Conservation (phyloP, 2,888 invertebrate species). For the Chrysolina haemoptera region DNA sequence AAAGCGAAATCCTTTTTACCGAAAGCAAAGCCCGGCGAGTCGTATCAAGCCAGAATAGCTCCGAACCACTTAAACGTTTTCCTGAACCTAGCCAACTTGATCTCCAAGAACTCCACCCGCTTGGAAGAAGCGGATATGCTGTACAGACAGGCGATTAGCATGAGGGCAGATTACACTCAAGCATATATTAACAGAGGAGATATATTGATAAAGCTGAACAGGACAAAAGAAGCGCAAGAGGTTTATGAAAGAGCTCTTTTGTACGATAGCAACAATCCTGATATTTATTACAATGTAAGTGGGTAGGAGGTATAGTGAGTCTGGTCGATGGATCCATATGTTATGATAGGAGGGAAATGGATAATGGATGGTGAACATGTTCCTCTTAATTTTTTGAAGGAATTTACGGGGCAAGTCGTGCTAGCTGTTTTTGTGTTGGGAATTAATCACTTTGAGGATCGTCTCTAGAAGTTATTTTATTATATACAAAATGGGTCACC, state of each 20-base stretch:
- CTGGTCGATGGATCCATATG: not conserved
- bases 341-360: not conserved
- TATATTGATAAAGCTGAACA: conserved; percentile 93
- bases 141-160: conserved; percentile 95
- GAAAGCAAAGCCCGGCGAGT: conserved; percentile 93
- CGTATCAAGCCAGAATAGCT: conserved; percentile 95
- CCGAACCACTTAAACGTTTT: conserved; percentile 97
- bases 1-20: conserved; percentile 91
- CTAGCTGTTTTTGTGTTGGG: too few relatives aligned
- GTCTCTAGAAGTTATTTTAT: too few relatives aligned
- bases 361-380: too few relatives aligned
- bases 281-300: conserved; percentile 95
- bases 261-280: conserved; percentile 94
- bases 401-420: too few relatives aligned
- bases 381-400: too few relatives aligned
- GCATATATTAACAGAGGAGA: conserved; percentile 98
- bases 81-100: conserved; percentile 93
- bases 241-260: conserved; percentile 94
- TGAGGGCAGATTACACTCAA: conserved; percentile 96
- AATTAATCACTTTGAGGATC: too few relatives aligned
- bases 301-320: conserved; percentile 23
- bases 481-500: too few relatives aligned
- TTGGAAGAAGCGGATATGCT: conserved; percentile 95
- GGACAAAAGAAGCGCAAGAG: conserved; percentile 94
- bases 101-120: conserved; percentile 92